Base-by-base conservation (phyloP, 1,140 invertebrate species). In the Ceratina australensis region DNA sequence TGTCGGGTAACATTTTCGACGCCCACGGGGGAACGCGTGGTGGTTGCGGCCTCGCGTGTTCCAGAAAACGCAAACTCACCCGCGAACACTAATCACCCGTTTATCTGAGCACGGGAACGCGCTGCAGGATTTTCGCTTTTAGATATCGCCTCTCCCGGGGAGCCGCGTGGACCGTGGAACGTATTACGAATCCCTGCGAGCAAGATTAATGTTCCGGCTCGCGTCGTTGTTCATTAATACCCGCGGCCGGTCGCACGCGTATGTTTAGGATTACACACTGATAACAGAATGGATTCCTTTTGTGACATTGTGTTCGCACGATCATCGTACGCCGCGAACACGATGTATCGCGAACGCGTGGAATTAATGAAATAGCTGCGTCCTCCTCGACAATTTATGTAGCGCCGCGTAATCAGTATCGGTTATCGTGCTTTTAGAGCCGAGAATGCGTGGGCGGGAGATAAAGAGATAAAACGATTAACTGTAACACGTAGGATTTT, bases 71-170 rank as follows among this genome's bases (percentile, higher is more conserved):
- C 78, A 26, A n/a, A 18, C 63, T 60, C 28, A 18, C 54, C 24
- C 47, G 77, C 77, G 49, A 50, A 61, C 78, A 56, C 61, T 82
- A 82, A 82, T 82, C 73, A 61, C 72, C 28, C 72, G 42, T 75
- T 74, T 79, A 66, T 73, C 82, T 80, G 79, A 42, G 42, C 24
- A 26, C 20, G 49, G 65, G 18, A 49, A 68, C 60, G 68, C 72
- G 68, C 72, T 73, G 82, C 72, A 80, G 60, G 65, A 80, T 78
- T 84, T 56, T 83, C 82, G 81, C 81, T 84, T 80, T 84, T 72
- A 71, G 82, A 84, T 83, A 78, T 57, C 73, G 54, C 73, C 22
- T 67, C 33, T 42, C 33, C 33, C 33, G 33, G 33, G 33, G 10
- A 42, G 33, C 33, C 33, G 33, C 5, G 33, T 5, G 78, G 82